Conservation (phyloP, 1,140 invertebrate species). For the Calosoma granatense region DNA sequence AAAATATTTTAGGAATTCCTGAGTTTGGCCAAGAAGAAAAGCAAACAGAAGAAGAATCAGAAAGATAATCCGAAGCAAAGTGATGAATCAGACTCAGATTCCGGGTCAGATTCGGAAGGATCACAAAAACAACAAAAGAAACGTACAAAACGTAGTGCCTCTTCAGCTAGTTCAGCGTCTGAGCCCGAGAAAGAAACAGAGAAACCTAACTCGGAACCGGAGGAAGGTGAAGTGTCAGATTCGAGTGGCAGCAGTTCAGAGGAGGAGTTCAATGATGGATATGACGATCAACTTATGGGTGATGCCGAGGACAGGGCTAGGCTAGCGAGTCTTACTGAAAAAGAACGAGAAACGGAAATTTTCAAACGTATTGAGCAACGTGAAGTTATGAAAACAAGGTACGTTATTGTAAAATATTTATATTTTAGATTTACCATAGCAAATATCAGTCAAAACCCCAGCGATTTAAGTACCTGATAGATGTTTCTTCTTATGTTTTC, state of each 20-base stretch:
- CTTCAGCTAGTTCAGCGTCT: slow-evolving; percentile 29
- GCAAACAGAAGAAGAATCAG: slow-evolving; percentile 39
- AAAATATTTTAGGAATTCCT: slow-evolving; percentile 91
- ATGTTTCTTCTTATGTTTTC: neutral
- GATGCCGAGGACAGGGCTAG: slow-evolving; percentile 88
- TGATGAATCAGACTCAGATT: slow-evolving; percentile 37
- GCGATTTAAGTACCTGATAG: neutral
- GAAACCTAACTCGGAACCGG: slow-evolving; percentile 32
- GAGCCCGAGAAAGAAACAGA: slow-evolving; percentile 30
- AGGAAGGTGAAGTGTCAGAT: slow-evolving; percentile 45
- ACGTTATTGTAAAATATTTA: slow-evolving; percentile 12
- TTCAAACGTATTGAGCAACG: slow-evolving; percentile 92
- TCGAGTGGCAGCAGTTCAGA: slow-evolving; percentile 39
- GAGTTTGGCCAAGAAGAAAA: slow-evolving; percentile 78
- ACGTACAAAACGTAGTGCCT: slow-evolving; percentile 30
- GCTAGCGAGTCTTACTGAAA: slow-evolving; percentile 88
- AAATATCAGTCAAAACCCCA: neutral
- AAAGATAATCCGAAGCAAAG: slow-evolving; percentile 22
- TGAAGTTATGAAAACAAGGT: slow-evolving; percentile 84
- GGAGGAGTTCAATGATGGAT: slow-evolving; percentile 55
- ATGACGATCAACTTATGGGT: slow-evolving; percentile 94
- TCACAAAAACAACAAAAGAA: slow-evolving; percentile 38
- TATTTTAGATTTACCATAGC: slow-evolving; percentile 11
- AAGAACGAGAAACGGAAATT: slow-evolving; percentile 93
- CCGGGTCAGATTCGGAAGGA: slow-evolving; percentile 56